Percentiles rank a stretch among this genome's conserved stretches.
phyloP scores from a whole-genome alignment of 2,888 invertebrate genomes.

The Lasius platythorax region DNA sequence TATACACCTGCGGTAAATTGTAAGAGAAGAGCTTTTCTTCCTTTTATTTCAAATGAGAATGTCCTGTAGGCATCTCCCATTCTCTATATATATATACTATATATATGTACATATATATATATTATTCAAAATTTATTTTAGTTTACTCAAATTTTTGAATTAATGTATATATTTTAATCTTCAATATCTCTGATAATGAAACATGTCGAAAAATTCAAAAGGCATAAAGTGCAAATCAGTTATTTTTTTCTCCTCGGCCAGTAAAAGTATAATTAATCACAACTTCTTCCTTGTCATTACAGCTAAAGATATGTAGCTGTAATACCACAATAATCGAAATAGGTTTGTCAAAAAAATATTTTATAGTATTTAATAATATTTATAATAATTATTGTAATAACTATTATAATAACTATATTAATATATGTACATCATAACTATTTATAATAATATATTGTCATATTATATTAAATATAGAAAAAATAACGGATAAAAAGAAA shows the following conservation, averaged over 20 bases:
- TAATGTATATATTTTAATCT: constrained; percentile 3
- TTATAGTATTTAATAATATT: no score
- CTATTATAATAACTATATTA: no score
- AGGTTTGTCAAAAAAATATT: neutral
- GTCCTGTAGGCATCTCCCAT: neutral
- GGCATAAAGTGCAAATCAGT: constrained; percentile 22
- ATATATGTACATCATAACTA: no score
- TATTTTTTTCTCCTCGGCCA: constrained; percentile 58
- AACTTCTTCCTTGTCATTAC: constrained; percentile 48
- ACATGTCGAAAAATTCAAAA: constrained; percentile 61
- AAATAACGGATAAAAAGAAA: neutral
- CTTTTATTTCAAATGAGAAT: neutral
- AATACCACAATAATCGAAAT: constrained; percentile 55
- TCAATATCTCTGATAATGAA: constrained; percentile 47
- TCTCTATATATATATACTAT: neutral
- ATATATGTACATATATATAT: neutral
- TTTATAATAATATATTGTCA: neutral
- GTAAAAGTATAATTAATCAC: constrained; percentile 56
- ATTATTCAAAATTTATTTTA: constrained; percentile 18
- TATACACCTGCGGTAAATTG: constrained; percentile 14
- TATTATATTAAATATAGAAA: neutral
- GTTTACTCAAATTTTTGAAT: neutral
- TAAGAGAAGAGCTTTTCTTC: constrained; percentile 4
- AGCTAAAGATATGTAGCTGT: constrained; percentile 60
- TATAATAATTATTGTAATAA: no score